Evolutionary conservation across 2,113 vertebrate species (phyloP).

Genomic region (Herpetotheres cachinnans): DNA sequence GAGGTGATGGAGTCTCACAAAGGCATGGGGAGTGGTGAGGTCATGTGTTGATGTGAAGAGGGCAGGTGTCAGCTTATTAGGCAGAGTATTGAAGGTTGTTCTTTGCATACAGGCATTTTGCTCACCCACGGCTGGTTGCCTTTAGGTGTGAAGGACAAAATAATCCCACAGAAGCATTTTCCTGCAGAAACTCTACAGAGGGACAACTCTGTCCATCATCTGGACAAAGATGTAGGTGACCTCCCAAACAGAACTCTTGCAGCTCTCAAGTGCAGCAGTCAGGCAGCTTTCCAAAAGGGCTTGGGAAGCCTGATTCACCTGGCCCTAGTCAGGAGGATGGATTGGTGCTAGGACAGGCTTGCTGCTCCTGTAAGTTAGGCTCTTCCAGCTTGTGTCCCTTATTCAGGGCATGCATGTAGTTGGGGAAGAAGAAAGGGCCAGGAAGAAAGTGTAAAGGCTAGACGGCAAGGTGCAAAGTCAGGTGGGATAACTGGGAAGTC

Average conservation of each 20-base stretch:
- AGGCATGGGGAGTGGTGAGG: neutral
- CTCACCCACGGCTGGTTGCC: neutral
- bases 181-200: neutral
- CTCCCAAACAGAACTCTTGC: neutral
- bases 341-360: neutral
- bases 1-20: neutral
- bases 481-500: neutral
- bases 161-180: neutral
- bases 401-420: accelerated
- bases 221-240: neutral
- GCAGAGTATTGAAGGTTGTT: neutral
- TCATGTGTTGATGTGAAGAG: neutral
- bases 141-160: neutral
- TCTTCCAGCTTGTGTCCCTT: neutral
- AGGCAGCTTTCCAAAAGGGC: neutral
- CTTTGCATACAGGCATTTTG: neutral
- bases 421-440: neutral
- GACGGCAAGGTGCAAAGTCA: neutral
- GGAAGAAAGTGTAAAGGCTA: neutral
- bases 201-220: neutral
- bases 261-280: neutral
- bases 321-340: neutral
- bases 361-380: neutral
- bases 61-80: neutral
- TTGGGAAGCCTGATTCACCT: neutral